Evolutionary conservation across 2,888 invertebrate species (phyloP).

Genomic region (Portevinia maculata): DNA sequence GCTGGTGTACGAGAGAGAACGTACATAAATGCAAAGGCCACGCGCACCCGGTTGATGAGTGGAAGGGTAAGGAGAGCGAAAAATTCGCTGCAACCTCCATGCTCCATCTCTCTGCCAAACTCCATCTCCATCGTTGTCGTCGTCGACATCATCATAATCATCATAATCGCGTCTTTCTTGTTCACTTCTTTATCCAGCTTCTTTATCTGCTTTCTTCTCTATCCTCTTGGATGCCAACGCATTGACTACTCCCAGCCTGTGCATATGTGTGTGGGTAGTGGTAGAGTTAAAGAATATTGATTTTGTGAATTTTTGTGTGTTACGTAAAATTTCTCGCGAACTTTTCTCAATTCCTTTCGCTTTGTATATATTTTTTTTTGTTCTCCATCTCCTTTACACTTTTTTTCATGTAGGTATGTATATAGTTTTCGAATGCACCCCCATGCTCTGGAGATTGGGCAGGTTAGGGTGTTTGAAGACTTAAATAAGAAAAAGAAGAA

Average conservation of each 20-base stretch:
- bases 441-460: conserved; percentile 11
- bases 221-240: conserved; percentile 51
- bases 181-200: conserved; percentile 68
- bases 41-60: conserved; percentile 45
- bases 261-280: conserved; percentile 32
- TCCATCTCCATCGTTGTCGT: conserved; percentile 27
- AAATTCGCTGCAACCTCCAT: conserved; percentile 60
- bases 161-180: conserved; percentile 70
- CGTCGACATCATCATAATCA: conserved; percentile 50
- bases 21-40: conserved; percentile 63
- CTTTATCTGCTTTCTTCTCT: conserved; percentile 68
- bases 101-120: conserved; percentile 18
- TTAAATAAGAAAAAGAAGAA: conserved; percentile 46
- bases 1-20: conserved; percentile 16
- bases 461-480: conserved; percentile 10
- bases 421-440: conserved; percentile 30
- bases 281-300: conserved; percentile 74
- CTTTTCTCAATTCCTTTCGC: conserved; percentile 49
- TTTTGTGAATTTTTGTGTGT: conserved; percentile 73
- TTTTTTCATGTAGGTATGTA: conserved; percentile 2
- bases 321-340: conserved; percentile 71
- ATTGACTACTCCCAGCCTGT: conserved; percentile 14
- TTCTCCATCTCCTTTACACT: conserved; percentile 23
- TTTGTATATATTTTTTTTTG: not conserved
- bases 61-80: conserved; percentile 13